These are phyloP conservation scores for Atherix ibis DNA, from an alignment of 2,888 invertebrate genomes.

Conservation along the genomic window DNA sequence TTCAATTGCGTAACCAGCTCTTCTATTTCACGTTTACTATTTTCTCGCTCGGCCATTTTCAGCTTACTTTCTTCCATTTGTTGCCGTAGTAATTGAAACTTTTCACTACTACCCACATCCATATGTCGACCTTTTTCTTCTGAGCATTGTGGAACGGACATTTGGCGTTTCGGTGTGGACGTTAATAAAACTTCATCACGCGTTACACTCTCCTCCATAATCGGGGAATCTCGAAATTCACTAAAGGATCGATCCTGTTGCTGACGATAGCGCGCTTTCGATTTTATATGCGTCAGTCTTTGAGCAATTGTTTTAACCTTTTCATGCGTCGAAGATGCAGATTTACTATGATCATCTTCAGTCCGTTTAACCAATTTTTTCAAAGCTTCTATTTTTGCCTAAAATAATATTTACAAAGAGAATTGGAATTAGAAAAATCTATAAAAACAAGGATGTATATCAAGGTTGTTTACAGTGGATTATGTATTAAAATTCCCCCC, in stretches of 20 bases:
- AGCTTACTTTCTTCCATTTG: constrained; percentile 39
- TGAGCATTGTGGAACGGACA: constrained; percentile 3
- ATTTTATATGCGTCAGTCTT: constrained; percentile 20
- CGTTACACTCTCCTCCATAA: constrained; percentile 4
- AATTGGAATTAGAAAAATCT: neutral
- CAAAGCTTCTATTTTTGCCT: constrained; percentile 25
- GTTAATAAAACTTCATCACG: neutral
- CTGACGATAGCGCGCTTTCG: constrained; percentile 20
- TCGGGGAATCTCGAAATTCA: constrained; percentile 9
- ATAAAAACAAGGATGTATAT: neutral
- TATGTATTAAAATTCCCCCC: too few relatives aligned
- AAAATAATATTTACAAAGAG: constrained; percentile 7
- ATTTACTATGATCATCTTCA: constrained; percentile 21
- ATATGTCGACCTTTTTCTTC: constrained; percentile 14
- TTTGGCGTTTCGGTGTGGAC: neutral
- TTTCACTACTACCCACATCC: constrained; percentile 36
- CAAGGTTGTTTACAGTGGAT: too few relatives aligned
- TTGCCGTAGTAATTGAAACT: constrained; percentile 35
- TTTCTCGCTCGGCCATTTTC: constrained; percentile 37
- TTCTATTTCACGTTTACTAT: constrained; percentile 36
- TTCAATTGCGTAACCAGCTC: constrained; percentile 37
- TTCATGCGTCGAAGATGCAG: constrained; percentile 21
- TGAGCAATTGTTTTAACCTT: constrained; percentile 25
- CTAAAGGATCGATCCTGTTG: constrained; percentile 11
- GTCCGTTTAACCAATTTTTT: constrained; percentile 24